phyloP scores from a whole-genome alignment of 2,888 invertebrate species.

The Pristionchus japonicus region DNA sequence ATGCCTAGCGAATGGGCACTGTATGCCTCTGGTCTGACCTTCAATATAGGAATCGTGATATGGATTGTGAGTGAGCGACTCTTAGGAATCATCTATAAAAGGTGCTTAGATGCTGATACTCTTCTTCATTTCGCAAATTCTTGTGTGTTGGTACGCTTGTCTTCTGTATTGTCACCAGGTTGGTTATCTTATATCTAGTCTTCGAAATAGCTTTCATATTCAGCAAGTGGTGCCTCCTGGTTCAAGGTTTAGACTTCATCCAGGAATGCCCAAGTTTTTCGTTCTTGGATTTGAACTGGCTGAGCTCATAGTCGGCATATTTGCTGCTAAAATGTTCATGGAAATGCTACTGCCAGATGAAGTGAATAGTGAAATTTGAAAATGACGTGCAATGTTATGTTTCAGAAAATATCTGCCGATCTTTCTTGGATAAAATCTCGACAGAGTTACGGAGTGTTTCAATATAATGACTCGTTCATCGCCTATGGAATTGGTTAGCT shows the following conservation, averaged over 20 bases:
- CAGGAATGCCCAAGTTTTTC: neutral
- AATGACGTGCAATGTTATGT: too few species aligned
- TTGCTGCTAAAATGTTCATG: neutral
- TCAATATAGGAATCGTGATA: neutral
- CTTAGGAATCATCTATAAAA: too few species aligned
- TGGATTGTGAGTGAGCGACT: neutral
- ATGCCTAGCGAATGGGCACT: neutral
- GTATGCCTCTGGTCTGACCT: neutral
- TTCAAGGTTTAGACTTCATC: neutral
- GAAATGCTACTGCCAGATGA: neutral
- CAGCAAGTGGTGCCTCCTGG: neutral
- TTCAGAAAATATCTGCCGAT: neutral
- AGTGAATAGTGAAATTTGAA: neutral
- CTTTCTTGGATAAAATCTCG: neutral
- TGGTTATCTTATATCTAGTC: neutral
- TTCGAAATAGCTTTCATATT: neutral
- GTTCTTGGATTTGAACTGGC: neutral
- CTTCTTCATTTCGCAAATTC: neutral
- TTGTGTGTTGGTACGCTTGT: slow-evolving; percentile 8
- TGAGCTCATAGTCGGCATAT: neutral
- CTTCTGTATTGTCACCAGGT: slow-evolving; percentile 7
- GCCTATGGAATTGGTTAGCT: neutral
- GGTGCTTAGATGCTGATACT: neutral
- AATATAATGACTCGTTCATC: neutral
- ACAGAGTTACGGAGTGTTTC: neutral